Percentiles rank a stretch among this genome's conserved stretches.
These are phyloP conservation scores for Drepana arcuata DNA, from an alignment of 1,140 invertebrate genomes.

Conservation along the genomic window DNA sequence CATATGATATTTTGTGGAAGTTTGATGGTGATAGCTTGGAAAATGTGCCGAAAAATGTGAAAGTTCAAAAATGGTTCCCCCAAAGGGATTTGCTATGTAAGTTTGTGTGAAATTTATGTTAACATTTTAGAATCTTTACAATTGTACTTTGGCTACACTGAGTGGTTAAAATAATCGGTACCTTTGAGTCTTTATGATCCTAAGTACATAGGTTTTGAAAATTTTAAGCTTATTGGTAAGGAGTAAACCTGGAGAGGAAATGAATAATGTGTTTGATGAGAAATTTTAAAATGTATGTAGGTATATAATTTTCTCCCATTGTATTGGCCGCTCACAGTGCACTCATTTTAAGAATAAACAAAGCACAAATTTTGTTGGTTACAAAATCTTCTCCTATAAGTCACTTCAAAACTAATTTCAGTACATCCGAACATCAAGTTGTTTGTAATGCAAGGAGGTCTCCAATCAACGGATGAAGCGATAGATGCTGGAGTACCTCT, in stretches of 20 bases:
- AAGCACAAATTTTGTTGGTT: background rate
- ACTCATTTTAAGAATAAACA: no score
- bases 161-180: background rate
- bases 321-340: no score
- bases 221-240: no score
- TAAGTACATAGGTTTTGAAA: no score
- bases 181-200: background rate
- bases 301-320: background rate
- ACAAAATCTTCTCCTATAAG: background rate
- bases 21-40: conserved; percentile 41
- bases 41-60: conserved; percentile 62
- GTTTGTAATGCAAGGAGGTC: background rate
- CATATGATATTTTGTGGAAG: conserved; percentile 57
- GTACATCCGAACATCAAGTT: background rate
- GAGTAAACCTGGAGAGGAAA: no score
- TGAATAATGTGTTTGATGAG: no score
- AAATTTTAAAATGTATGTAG: background rate
- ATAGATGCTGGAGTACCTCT: background rate
- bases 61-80: conserved; percentile 73
- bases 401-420: background rate
- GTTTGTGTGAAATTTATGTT: background rate
- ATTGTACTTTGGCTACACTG: background rate
- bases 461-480: background rate
- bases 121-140: background rate
- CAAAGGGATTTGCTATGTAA: conserved; percentile 72